A percentile compares a stretch with the other conserved stretches of the same genome.
phyloP scores from a whole-genome alignment of 2,113 vertebrate species.

The Bubo blakistoni region DNA sequence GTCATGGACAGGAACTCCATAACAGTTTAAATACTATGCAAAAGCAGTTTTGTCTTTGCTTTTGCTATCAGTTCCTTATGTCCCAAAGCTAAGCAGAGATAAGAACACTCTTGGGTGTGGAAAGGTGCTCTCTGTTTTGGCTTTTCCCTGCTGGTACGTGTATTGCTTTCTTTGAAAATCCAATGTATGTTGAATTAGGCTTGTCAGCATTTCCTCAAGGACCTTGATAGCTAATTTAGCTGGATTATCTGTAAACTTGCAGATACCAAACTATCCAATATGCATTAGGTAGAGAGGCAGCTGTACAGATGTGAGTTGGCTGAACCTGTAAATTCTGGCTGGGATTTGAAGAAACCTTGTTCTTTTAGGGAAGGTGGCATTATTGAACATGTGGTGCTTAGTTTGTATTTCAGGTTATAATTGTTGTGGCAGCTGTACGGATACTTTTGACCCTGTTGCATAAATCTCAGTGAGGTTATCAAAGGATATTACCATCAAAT shows the following conservation, averaged over 20 bases:
- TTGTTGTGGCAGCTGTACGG: background rate
- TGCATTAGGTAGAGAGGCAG: background rate
- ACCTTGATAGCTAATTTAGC: background rate
- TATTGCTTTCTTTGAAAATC: background rate
- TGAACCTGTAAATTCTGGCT: background rate
- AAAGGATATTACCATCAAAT: background rate
- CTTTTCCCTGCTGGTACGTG: accelerated
- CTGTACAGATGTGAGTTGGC: background rate
- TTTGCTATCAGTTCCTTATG: background rate
- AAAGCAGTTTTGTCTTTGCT: background rate
- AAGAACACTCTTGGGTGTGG: background rate
- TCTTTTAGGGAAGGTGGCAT: background rate
- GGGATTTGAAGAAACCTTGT: background rate
- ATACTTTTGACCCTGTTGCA: background rate
- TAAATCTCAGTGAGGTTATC: background rate
- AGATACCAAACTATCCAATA: background rate
- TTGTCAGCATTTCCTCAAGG: background rate
- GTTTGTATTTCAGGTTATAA: background rate
- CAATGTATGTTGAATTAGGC: background rate
- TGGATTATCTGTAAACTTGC: background rate
- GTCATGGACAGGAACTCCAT: background rate
- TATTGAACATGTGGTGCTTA: background rate
- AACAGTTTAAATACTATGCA: background rate
- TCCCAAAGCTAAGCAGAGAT: background rate
- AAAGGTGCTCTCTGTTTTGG: background rate